Evolutionary conservation across 2,113 vertebrate genomes (phyloP).

Genomic region (Ctenomys sociabilis): DNA sequence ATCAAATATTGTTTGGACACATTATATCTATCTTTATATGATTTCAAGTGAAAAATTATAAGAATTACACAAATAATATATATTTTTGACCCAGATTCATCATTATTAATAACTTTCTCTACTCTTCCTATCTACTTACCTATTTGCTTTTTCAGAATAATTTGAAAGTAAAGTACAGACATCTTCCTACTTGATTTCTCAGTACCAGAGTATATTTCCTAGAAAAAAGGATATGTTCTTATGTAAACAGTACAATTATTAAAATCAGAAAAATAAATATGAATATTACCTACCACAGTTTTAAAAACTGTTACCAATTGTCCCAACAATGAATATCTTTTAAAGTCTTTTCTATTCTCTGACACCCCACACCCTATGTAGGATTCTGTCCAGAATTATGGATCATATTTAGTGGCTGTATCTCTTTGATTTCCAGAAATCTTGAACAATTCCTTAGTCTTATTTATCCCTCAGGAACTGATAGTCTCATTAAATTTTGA

Average conservation of each 20-base stretch:
- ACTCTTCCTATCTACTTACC: not conserved
- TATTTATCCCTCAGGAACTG: not conserved
- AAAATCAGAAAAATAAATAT: not conserved
- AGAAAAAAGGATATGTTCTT: not conserved
- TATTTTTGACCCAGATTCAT: not conserved
- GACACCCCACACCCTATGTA: not conserved
- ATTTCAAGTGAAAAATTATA: slow-evolving; percentile 8
- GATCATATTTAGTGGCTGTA: not conserved
- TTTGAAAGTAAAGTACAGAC: not conserved
- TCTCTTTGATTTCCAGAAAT: not conserved
- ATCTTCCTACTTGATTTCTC: not conserved
- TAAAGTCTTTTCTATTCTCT: not conserved
- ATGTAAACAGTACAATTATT: not conserved
- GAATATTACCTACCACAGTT: not conserved
- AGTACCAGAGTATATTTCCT: not conserved
- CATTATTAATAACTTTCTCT: not conserved
- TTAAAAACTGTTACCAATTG: not conserved
- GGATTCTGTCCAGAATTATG: not conserved
- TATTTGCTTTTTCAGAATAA: not conserved
- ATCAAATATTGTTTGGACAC: not conserved
- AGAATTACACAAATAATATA: not conserved
- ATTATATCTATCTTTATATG: slow-evolving; percentile 38
- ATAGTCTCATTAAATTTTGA: not conserved
- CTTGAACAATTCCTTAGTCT: not conserved
- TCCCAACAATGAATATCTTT: not conserved